Base-by-base conservation (phyloP, 2,888 invertebrate species). In the Plagodis pulveraria region DNA sequence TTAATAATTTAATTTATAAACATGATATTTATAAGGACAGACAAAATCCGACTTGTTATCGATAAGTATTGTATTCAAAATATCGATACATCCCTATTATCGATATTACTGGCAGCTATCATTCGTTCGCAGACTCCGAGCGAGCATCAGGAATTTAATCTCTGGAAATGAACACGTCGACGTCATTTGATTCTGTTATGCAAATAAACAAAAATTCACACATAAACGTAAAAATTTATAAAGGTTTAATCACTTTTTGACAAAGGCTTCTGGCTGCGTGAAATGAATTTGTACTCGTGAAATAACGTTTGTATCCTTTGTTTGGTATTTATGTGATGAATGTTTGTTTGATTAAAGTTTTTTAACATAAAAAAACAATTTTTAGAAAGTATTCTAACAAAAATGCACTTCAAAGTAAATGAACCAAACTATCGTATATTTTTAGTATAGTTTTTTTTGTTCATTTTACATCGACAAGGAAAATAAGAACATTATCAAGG, bases 81-180 rank as follows among this genome's bases (percentile, higher is more conserved):
- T 22, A 2, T 22, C 4, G 22, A 22, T 9, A 47, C 59, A 40
- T 44, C 56, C 44, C 52, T 56, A 56, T 22, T 5, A 80, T 81
- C 78, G 77, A 79, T 80, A 64, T 58, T 54, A 50, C 50, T 50
- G n/a, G 76, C 66, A 73, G 80, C 80, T 87, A 86, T 87, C 86
- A 74, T 74, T 70, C 67, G 70, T 73, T 73, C 68, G 67, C 86
- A 87, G 81, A 69, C 80, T 65, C 65, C 56, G 49, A 56, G 34
- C 52, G 53, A 45, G 56, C 52, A 65, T 62, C 65, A 64, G 70
- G 63, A 76, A 75, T 84, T 58, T 54, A 84, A 81, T 83, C 78
- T 77, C 71, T 71, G 62, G 54, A 69, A 72, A 76, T 74, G 71
- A 79, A 81, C 72, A 75, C 73, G 72, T 73, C 62, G 66, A 61